These are phyloP conservation scores for Octodon degus DNA, from an alignment of 2,113 vertebrate species.

Conservation along the genomic window DNA sequence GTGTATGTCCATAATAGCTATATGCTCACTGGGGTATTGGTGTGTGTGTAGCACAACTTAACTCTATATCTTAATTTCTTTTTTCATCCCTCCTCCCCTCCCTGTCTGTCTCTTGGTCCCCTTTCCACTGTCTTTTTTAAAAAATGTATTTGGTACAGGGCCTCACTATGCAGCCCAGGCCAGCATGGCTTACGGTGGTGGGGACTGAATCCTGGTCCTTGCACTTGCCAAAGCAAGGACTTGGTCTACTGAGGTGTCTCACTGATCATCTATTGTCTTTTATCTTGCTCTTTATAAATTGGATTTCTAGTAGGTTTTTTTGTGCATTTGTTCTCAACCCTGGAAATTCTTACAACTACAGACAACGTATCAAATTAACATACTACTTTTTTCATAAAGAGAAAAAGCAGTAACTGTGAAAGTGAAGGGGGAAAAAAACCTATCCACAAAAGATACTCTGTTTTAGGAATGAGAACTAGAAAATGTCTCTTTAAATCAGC, in stretches of 20 bases:
- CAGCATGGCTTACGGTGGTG: too few relatives aligned
- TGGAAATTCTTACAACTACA: background rate
- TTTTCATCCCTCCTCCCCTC: background rate
- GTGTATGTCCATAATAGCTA: background rate
- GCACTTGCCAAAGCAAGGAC: too few relatives aligned
- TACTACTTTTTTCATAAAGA: background rate
- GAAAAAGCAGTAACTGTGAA: background rate
- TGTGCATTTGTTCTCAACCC: background rate
- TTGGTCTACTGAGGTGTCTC: too few relatives aligned
- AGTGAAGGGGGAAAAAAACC: background rate
- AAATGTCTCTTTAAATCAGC: background rate
- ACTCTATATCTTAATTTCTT: background rate
- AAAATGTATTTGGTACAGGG: too few relatives aligned
- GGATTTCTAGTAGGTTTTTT: background rate
- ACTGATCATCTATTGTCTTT: background rate
- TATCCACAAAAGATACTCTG: background rate
- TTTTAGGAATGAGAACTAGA: background rate
- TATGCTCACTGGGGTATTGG: background rate
- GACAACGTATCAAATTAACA: background rate
- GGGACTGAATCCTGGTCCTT: too few relatives aligned
- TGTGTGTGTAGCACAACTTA: too few relatives aligned
- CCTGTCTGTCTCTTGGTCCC: background rate
- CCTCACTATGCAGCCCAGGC: too few relatives aligned
- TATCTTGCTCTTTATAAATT: background rate
- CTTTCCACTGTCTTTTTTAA: background rate